Percentiles rank a stretch among this genome's conserved stretches.
These are phyloP conservation scores for Spinus olivaceus DNA, from an alignment of 2,797 vertebrate genomes.

Conservation along the genomic window DNA sequence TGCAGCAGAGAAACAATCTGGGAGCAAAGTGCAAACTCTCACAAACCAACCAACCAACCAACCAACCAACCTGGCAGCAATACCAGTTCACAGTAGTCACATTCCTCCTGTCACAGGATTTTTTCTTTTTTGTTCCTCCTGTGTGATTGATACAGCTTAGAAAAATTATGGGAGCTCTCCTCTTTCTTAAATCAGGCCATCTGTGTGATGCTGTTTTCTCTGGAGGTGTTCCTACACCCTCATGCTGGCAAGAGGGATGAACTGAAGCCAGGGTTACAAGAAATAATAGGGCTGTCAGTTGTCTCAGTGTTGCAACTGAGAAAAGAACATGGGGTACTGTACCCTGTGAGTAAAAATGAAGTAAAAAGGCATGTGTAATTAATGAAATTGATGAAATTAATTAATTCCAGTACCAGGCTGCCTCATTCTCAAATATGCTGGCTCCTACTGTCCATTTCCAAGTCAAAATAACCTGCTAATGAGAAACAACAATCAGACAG, in stretches of 20 bases:
- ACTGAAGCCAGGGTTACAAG: neutral
- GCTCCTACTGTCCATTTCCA: neutral
- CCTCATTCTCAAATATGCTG: neutral
- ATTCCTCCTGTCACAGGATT: neutral
- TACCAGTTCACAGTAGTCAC: neutral
- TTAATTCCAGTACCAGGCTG: neutral
- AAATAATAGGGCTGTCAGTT: neutral
- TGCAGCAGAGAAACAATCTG: neutral
- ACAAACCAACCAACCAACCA: neutral
- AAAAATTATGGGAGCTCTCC: neutral
- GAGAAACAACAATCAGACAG: neutral
- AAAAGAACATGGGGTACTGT: neutral
- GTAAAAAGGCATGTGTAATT: neutral
- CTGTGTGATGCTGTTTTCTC: neutral
- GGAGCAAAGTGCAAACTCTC: neutral
- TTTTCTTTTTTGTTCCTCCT: neutral
- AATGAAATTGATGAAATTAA: neutral
- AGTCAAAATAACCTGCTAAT: neutral
- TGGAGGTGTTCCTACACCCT: neutral
- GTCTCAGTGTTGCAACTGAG: neutral
- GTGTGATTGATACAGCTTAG: neutral
- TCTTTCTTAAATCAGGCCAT: neutral
- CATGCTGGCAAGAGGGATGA: neutral
- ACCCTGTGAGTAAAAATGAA: neutral
- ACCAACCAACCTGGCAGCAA: neutral